phyloP scores from a whole-genome alignment of 1,140 invertebrate species.

The Penaeus japonicus region DNA sequence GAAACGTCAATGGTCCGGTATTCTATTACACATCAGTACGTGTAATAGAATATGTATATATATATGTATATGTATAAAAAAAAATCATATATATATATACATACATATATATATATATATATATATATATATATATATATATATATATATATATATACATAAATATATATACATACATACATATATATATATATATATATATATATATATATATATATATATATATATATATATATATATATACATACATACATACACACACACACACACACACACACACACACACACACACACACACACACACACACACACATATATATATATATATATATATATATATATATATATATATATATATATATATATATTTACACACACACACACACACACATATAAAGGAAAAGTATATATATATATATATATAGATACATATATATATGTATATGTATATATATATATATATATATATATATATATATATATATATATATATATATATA shows the following conservation, averaged over 20 bases:
- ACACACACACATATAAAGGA: no score
- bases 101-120: neutral
- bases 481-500: slow-evolving; percentile 8
- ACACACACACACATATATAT: no score
- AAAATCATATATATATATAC: neutral
- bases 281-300: no score
- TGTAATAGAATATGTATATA: neutral
- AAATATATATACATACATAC: neutral
- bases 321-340: neutral
- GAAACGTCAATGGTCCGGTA: no score
- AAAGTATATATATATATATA: neutral
- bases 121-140: slow-evolving; percentile 14
- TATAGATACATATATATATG: no score
- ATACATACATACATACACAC: no score
- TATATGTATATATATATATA: slow-evolving; percentile 2
- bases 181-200: slow-evolving; percentile 6
- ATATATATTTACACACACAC: neutral
- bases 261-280: no score
- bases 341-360: slow-evolving; percentile 18
- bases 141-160: slow-evolving; percentile 3
- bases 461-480: neutral
- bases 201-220: slow-evolving; percentile 6
- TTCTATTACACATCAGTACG: no score
- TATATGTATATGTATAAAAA: no score
- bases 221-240: neutral